These are phyloP conservation scores for Aurelia aurita complex sp. Pacific DNA, from an alignment of 30 jellyfish, hydroid and myxozoan genomes.

Conservation along the genomic window DNA sequence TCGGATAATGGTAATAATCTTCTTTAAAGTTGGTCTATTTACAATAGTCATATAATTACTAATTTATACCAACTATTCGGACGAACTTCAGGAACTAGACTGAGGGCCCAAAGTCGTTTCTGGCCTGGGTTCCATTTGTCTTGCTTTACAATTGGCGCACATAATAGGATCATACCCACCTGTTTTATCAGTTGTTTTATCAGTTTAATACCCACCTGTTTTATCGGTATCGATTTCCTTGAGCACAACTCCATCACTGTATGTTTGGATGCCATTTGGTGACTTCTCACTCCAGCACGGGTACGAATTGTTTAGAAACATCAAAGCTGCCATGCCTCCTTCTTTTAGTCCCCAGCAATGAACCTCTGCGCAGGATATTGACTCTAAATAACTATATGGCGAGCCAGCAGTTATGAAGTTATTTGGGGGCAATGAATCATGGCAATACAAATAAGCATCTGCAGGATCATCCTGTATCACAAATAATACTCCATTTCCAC, in stretches of 20 bases:
- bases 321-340: conserved; percentile 10
- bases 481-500: conserved; percentile 8
- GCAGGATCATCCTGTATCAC: neutral
- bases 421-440: too few relatives aligned
- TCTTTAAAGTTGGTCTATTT: too few relatives aligned
- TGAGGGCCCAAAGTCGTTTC: too few relatives aligned
- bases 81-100: too few relatives aligned
- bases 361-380: conserved; percentile 8
- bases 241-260: conserved; percentile 9
- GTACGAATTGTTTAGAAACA: neutral
- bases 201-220: neutral
- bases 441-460: neutral
- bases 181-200: too few relatives aligned
- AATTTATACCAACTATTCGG: too few relatives aligned
- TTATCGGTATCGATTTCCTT: conserved; percentile 10
- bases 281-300: neutral
- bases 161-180: too few relatives aligned
- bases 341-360: conserved; percentile 23
- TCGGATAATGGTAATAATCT: too few relatives aligned
- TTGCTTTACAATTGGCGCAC: too few relatives aligned
- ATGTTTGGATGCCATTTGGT: neutral
- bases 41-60: too few relatives aligned
- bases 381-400: neutral
- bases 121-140: too few relatives aligned
- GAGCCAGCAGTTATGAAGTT: neutral